Evolutionary conservation across 2,888 invertebrate genomes (phyloP).

Genomic region (Agriopis leucophaearia): DNA sequence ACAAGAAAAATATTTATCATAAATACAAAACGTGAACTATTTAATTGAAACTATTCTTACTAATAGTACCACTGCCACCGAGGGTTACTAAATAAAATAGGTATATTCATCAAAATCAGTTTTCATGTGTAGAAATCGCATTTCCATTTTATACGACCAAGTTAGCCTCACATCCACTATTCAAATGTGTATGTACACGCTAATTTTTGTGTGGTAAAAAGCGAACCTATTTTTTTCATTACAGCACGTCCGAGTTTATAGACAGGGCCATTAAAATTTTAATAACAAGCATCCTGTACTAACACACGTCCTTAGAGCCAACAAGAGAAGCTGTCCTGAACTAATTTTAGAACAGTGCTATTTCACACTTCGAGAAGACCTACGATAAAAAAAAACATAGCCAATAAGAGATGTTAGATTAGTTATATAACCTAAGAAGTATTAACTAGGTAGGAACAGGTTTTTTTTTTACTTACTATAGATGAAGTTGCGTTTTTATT

Average conservation of each 20-base stretch:
- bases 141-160: background rate
- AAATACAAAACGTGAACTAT: no score
- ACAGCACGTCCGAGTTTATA: slow-evolving; percentile 48
- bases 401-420: slow-evolving; percentile 11
- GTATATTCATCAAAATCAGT: background rate
- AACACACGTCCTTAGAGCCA: slow-evolving; percentile 42
- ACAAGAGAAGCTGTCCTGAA: slow-evolving; percentile 62
- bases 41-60: no score
- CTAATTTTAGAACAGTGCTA: slow-evolving; percentile 53
- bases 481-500: background rate
- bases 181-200: slow-evolving; percentile 37
- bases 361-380: slow-evolving; percentile 50
- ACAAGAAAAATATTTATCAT: no score
- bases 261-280: slow-evolving; percentile 62
- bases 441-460: slow-evolving; percentile 2
- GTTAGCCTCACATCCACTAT: slow-evolving; percentile 23
- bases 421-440: background rate
- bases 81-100: no score
- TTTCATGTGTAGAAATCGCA: background rate
- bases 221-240: slow-evolving; percentile 41
- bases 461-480: background rate
- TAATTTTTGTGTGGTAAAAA: slow-evolving; percentile 36
- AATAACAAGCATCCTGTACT: slow-evolving; percentile 67
- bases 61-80: no score
- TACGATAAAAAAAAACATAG: background rate